These are phyloP conservation scores for Watsonalla cultraria DNA, from an alignment of 2,888 invertebrate species.

Conservation along the genomic window DNA sequence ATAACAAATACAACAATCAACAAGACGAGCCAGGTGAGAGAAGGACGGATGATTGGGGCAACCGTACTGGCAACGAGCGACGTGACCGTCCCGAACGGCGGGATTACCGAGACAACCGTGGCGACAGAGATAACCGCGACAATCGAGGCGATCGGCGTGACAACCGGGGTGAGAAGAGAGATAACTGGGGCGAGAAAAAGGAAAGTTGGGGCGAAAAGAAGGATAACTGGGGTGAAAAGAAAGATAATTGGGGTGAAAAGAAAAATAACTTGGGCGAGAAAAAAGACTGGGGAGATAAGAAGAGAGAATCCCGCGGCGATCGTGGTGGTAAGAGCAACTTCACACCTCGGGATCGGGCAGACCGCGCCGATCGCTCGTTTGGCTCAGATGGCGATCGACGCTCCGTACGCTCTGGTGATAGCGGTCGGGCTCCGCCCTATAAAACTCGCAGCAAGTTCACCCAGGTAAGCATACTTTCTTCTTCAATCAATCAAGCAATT, in stretches of 20 bases:
- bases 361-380: slow-evolving; percentile 44
- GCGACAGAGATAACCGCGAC: slow-evolving; percentile 23
- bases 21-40: slow-evolving; percentile 45
- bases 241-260: slow-evolving; percentile 34
- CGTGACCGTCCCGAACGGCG: slow-evolving; percentile 16
- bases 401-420: slow-evolving; percentile 49
- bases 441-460: slow-evolving; percentile 53
- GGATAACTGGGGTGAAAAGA: slow-evolving; percentile 15
- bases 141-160: slow-evolving; percentile 22
- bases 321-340: slow-evolving; percentile 46
- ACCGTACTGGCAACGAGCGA: slow-evolving; percentile 14
- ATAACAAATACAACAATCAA: slow-evolving; percentile 42
- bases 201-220: slow-evolving; percentile 26
- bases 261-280: slow-evolving; percentile 37
- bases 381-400: slow-evolving; percentile 45
- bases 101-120: slow-evolving; percentile 22
- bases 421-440: slow-evolving; percentile 46
- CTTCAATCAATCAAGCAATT: no score
- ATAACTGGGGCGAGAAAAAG: slow-evolving; percentile 30
- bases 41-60: slow-evolving; percentile 39
- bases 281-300: slow-evolving; percentile 23
- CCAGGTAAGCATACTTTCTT: slow-evolving; percentile 26
- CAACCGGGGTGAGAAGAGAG: slow-evolving; percentile 32
- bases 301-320: slow-evolving; percentile 29
- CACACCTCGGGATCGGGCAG: slow-evolving; percentile 56